Percentiles rank a stretch among this genome's conserved stretches.
phyloP scores from a whole-genome alignment of 2,797 vertebrate genomes.

The Enteromius argenteus region DNA sequence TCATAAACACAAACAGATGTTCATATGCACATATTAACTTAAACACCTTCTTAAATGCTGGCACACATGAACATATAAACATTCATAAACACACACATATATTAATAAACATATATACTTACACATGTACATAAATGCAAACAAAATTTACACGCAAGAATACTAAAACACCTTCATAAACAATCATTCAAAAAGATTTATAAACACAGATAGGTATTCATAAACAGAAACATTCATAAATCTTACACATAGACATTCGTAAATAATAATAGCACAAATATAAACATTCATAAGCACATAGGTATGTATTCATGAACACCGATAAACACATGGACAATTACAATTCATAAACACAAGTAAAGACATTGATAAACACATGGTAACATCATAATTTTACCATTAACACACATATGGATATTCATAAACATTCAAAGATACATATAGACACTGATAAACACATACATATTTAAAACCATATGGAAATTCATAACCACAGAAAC shows the following conservation, averaged over 20 bases:
- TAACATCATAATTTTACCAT: too few species aligned
- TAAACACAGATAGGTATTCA: background rate
- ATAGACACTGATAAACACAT: background rate
- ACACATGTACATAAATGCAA: too few species aligned
- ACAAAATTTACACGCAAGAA: too few species aligned
- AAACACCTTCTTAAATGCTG: background rate
- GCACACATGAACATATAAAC: background rate
- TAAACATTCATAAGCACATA: constrained; percentile 46
- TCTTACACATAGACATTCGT: background rate
- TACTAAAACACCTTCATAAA: background rate
- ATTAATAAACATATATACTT: too few species aligned
- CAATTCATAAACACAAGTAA: background rate
- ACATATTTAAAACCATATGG: too few species aligned
- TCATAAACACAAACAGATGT: background rate
- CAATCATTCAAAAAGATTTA: too few species aligned
- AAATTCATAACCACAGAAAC: too few species aligned
- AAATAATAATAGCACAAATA: constrained; percentile 13
- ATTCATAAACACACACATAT: too few species aligned
- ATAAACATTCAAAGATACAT: too few species aligned
- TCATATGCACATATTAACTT: background rate
- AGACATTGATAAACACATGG: background rate
- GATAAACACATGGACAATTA: too few species aligned
- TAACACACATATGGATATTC: too few species aligned
- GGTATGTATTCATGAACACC: background rate
- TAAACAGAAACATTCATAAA: background rate